A percentile compares a stretch with the other conserved stretches of the same genome.
Conservation (phyloP, 2,113 vertebrate genomes). For the Ceuthmochares aereus region DNA sequence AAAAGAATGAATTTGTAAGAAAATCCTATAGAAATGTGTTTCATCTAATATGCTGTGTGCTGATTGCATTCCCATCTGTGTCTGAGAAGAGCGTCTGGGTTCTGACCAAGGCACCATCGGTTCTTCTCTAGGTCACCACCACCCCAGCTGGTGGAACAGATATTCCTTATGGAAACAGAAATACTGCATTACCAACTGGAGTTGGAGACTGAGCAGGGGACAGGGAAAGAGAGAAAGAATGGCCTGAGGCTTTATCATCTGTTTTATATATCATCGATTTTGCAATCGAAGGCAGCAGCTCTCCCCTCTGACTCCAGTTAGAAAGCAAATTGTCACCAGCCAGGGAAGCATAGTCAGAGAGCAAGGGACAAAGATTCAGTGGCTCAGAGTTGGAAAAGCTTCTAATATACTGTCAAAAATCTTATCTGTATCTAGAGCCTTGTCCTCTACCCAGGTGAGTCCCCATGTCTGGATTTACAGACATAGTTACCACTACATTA, state of each 20-base stretch:
- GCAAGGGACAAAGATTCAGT: not conserved
- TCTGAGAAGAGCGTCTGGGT: not conserved
- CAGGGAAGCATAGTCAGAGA: not conserved
- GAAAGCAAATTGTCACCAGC: not conserved
- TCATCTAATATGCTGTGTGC: accelerated
- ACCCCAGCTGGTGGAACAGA: not conserved
- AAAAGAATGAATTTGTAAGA: not conserved
- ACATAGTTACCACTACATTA: not conserved
- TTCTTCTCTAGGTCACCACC: not conserved
- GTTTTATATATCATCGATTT: not conserved
- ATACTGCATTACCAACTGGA: not conserved
- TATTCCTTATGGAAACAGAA: not conserved
- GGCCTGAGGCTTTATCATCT: not conserved
- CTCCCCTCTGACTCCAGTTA: not conserved
- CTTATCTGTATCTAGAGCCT: not conserved
- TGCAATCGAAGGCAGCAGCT: not conserved
- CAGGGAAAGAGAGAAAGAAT: not conserved
- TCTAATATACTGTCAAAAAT: not conserved
- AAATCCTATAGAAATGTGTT: not conserved
- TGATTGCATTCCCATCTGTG: not conserved
- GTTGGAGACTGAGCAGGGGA: not conserved
- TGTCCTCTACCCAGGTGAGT: not conserved
- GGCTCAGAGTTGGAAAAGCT: not conserved
- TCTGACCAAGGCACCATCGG: not conserved
- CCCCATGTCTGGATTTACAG: not conserved